phyloP scores from a whole-genome alignment of 2,113 vertebrate species.

The Epinephelus fuscoguttatus region DNA sequence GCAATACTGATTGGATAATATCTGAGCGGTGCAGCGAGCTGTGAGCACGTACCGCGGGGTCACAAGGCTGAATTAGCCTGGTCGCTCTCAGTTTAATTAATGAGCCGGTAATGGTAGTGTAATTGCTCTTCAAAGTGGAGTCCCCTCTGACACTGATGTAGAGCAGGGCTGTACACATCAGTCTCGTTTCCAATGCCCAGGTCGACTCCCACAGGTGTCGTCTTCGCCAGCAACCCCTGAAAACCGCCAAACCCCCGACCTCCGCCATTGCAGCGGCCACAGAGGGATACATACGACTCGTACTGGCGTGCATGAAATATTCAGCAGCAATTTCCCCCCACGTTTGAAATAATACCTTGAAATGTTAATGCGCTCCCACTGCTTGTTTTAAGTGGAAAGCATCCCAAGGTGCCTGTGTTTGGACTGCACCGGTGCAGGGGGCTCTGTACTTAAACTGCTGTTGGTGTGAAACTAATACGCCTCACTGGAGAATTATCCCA shows the following conservation, averaged over 20 bases:
- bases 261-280: constrained; percentile 29
- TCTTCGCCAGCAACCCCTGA: constrained; percentile 19
- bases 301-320: constrained; percentile 75
- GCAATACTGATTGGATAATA: constrained; percentile 66
- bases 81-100: constrained; percentile 75
- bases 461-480: constrained; percentile 59
- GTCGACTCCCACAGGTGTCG: constrained; percentile 49
- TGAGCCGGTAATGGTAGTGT: constrained; percentile 62
- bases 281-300: constrained; percentile 50
- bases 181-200: constrained; percentile 44
- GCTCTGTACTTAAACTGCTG: constrained; percentile 59
- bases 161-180: constrained; percentile 31
- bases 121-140: constrained; percentile 70
- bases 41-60: constrained; percentile 58
- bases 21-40: constrained; percentile 59
- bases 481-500: constrained; percentile 46
- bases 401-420: constrained; percentile 66
- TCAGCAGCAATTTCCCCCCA: constrained; percentile 74
- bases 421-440: constrained; percentile 29
- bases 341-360: constrained; percentile 80
- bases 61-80: constrained; percentile 71
- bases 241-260: constrained; percentile 35
- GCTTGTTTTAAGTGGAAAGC: constrained; percentile 75
- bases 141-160: constrained; percentile 61
- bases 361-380: constrained; percentile 76